phyloP scores from a whole-genome alignment of 1,140 invertebrate genomes.

The Nasonia longicornis region DNA sequence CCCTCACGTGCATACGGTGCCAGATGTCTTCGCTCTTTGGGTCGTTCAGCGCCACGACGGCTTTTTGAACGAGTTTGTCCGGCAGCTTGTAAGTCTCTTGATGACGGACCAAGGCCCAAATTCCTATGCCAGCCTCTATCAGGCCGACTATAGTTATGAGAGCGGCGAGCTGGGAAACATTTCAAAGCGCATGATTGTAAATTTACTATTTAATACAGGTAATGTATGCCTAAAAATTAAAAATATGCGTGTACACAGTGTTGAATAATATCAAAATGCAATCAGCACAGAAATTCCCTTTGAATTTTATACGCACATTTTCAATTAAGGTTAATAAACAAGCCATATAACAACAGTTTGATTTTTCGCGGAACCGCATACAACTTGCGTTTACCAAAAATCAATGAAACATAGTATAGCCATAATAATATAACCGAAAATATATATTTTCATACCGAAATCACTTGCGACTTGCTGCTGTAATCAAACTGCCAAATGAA shows the following conservation, averaged over 20 bases:
- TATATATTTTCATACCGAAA: conserved; percentile 36
- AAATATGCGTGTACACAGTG: too few species aligned
- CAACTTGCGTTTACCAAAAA: too few species aligned
- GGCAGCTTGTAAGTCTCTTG: conserved; percentile 68
- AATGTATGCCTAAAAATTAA: too few species aligned
- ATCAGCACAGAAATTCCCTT: too few species aligned
- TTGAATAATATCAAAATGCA: too few species aligned
- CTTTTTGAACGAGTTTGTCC: conserved; percentile 61
- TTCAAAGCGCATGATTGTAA: background rate
- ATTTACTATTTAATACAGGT: too few species aligned
- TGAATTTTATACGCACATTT: too few species aligned
- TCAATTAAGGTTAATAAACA: too few species aligned
- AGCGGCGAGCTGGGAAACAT: conserved; percentile 62
- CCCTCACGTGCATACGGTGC: conserved; percentile 53
- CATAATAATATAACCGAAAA: background rate
- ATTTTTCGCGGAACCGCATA: too few species aligned
- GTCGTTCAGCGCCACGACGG: conserved; percentile 58
- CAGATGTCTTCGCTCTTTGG: conserved; percentile 49
- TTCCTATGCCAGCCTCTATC: conserved; percentile 66
- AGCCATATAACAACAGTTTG: too few species aligned
- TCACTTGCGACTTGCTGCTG: conserved; percentile 60
- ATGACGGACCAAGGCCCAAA: conserved; percentile 71
- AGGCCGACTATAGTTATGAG: conserved; percentile 64
- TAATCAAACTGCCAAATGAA: conserved; percentile 70
- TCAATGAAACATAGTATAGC: too few species aligned